Evolutionary conservation across 1,140 invertebrate genomes (phyloP).

Genomic region (Ostrea edulis): DNA sequence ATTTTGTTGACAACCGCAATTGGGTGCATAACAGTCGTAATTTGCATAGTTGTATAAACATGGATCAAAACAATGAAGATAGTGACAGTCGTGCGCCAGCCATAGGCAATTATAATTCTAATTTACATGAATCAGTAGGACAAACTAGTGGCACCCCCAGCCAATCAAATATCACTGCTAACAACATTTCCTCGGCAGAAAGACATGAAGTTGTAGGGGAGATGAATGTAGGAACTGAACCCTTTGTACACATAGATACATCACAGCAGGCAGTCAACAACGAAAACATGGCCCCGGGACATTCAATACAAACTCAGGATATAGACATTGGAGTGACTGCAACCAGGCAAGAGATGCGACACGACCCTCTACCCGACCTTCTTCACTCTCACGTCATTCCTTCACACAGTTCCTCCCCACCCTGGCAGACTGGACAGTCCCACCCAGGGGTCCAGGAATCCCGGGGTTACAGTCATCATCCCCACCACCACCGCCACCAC

Average conservation of each 20-base stretch:
- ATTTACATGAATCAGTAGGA: conserved; percentile 31
- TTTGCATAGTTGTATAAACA: conserved; percentile 1
- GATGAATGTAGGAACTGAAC: background rate
- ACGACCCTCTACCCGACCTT: conserved; percentile 80
- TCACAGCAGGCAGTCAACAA: conserved; percentile 7
- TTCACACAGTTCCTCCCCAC: conserved; percentile 76
- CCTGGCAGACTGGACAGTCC: conserved; percentile 51
- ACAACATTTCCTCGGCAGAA: conserved; percentile 14
- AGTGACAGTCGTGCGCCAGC: conserved; percentile 11
- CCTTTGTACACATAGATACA: conserved; percentile 20
- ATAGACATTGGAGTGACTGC: conserved; percentile 62
- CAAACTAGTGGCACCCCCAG: conserved; percentile 20
- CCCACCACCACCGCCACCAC: conserved; percentile 47
- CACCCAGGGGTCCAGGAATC: conserved; percentile 50
- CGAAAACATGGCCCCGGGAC: conserved; percentile 1
- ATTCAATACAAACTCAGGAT: conserved; percentile 60
- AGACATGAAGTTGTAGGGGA: background rate
- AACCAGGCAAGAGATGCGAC: conserved; percentile 30
- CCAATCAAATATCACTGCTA: conserved; percentile 17
- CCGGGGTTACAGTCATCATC: conserved; percentile 46
- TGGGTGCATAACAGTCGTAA: conserved; percentile 37
- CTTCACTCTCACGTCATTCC: conserved; percentile 81
- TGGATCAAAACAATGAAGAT: conserved; percentile 29
- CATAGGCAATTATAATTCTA: conserved; percentile 1
- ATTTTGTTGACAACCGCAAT: conserved; percentile 27